Evolutionary conservation across 2,797 vertebrate genomes (phyloP).

Genomic region (Clamator glandarius): DNA sequence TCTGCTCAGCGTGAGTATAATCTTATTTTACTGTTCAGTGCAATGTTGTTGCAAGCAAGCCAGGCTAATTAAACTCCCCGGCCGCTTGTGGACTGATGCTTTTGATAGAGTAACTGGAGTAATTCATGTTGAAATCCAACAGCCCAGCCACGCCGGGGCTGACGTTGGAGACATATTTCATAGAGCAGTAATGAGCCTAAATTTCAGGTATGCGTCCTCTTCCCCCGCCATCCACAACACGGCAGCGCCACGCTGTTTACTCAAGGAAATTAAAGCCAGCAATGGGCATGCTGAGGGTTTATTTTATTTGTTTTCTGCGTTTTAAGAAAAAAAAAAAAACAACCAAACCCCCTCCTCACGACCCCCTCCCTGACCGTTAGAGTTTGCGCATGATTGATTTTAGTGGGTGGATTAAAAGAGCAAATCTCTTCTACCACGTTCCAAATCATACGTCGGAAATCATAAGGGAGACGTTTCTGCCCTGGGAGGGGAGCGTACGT

Average conservation of each 20-base stretch:
- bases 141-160: neutral
- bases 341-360: neutral
- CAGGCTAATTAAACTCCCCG: neutral
- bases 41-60: neutral
- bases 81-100: neutral
- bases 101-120: neutral
- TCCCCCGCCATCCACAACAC: neutral
- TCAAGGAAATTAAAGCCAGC: slow-evolving; percentile 70
- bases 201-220: slow-evolving; percentile 51
- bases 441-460: slow-evolving; percentile 14
- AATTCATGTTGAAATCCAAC: neutral
- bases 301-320: neutral
- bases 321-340: neutral
- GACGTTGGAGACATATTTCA: slow-evolving; percentile 7
- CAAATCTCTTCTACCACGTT: neutral
- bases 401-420: slow-evolving; percentile 25
- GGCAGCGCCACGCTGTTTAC: slow-evolving; percentile 27
- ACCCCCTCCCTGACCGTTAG: neutral
- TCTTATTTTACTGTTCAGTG: neutral
- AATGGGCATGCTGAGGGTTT: neutral
- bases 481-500: neutral
- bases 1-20: neutral
- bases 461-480: slow-evolving; percentile 15
- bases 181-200: slow-evolving; percentile 40
- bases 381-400: slow-evolving; percentile 49